Evolutionary conservation across 2,888 invertebrate species (phyloP), one percentile per base, ranked within the genome.

Genomic region (Smittia aterrima): DNA sequence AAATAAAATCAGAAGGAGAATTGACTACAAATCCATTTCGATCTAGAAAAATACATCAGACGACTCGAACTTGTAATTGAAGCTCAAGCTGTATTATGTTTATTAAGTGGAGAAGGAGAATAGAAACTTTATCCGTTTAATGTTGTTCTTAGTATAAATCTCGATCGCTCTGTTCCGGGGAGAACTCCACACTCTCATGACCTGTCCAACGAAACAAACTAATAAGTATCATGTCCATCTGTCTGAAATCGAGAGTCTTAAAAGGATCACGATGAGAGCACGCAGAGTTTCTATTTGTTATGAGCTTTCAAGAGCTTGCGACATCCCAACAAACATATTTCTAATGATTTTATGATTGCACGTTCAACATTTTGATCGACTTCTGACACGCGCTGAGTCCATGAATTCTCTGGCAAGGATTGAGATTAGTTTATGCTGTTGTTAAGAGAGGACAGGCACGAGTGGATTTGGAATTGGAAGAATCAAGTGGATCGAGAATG

Each of bases 211-310:
- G 72, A 72, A 54, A 16, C 58, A 72, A 72, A 72, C 72, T 72
- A 72, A 72, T 72, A 72, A 72, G 72, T 24, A 72, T 72, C 72
- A 62, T 72, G 72, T 72, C 72, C 62, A 62, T 20, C 22, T 72
- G 72, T 72, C 58, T 72, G 53, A 2, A 6, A 22, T 18, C 25
- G 27, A 20, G 27, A 27, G 64, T 13, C 22, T 22, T 22, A 58
- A 18, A 4, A 58, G 13, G 13, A 58, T 7, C 20, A 58, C 18
- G 20, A 3, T 2, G 18, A 6, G 58, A 58, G 22, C 70, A 71
- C 70, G 70, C 53, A 32, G 6, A 40, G n/a, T 53, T 54, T 25
- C 22, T 54, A 71, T 71, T 71, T 71, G 25, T 71, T 54, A 71
- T 16, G 4, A 18, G 58, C 22, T 58, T 58, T 58, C 58, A 58